Conservation (phyloP, 1,140 invertebrate genomes). For the Bombus affinis region DNA sequence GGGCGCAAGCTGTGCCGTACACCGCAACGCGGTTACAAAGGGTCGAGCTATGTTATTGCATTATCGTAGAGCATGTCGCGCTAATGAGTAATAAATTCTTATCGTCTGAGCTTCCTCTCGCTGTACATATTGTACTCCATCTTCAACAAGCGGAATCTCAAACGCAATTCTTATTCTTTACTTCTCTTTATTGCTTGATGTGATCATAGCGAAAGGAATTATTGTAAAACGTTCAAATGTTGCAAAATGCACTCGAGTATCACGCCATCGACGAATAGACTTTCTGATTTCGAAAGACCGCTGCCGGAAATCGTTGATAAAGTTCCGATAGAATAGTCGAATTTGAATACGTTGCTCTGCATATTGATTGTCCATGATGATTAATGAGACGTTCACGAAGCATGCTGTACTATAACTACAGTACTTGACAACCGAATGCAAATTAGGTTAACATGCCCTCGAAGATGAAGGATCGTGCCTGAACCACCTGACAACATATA, state of each 20-base stretch:
- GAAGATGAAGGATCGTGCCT: constrained; percentile 63
- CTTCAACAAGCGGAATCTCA: not conserved
- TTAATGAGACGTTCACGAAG: constrained; percentile 68
- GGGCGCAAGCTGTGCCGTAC: not conserved
- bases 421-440: constrained; percentile 60
- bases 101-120: not conserved
- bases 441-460: constrained; percentile 69
- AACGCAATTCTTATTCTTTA: not conserved
- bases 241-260: not conserved
- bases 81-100: constrained; percentile 52
- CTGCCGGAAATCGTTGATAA: constrained; percentile 29
- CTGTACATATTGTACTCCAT: not conserved
- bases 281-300: not conserved
- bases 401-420: constrained; percentile 64
- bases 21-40: constrained; percentile 47
- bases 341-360: constrained; percentile 58
- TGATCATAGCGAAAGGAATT: not conserved
- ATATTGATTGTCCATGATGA: constrained; percentile 70
- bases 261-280: not conserved
- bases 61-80: constrained; percentile 27
- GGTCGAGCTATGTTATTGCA: constrained; percentile 29
- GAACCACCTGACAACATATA: constrained; percentile 55
- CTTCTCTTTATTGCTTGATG: not conserved
- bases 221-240: not conserved
- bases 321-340: constrained; percentile 48